phyloP scores from a whole-genome alignment of 2,797 vertebrate genomes.

The Champsocephalus gunnari region DNA sequence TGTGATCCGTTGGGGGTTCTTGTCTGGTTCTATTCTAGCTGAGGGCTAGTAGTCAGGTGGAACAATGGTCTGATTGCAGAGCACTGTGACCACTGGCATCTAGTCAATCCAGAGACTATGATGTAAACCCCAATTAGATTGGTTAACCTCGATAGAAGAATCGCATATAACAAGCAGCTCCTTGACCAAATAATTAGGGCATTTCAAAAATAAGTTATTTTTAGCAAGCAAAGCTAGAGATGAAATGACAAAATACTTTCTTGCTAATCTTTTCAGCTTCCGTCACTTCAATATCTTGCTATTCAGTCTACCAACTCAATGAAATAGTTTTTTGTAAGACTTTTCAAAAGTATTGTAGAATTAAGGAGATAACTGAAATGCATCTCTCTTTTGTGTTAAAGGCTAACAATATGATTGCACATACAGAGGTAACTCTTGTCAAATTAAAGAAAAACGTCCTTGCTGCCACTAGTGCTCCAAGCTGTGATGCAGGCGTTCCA shows the following conservation, averaged over 20 bases:
- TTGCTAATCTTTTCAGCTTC: constrained; percentile 12
- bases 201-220: not conserved
- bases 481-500: not conserved
- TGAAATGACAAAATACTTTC: not conserved
- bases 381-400: not conserved
- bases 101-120: constrained; percentile 15
- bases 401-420: not conserved
- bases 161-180: not conserved
- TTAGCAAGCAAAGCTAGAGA: not conserved
- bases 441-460: not conserved
- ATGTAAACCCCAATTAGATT: constrained; percentile 3
- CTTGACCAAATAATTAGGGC: not conserved
- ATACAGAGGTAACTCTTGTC: constrained; percentile 6
- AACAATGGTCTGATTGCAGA: constrained; percentile 25
- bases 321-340: not conserved
- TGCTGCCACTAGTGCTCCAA: not conserved
- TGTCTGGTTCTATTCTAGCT: not conserved
- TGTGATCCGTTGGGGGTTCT: not conserved
- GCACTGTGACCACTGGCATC: not conserved
- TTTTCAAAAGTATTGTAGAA: not conserved
- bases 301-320: not conserved
- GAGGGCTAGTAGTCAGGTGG: constrained; percentile 21
- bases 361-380: not conserved
- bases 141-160: not conserved
- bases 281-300: not conserved